Conservation (phyloP, 1,140 invertebrate species). For the Heliconius eleuchia region DNA sequence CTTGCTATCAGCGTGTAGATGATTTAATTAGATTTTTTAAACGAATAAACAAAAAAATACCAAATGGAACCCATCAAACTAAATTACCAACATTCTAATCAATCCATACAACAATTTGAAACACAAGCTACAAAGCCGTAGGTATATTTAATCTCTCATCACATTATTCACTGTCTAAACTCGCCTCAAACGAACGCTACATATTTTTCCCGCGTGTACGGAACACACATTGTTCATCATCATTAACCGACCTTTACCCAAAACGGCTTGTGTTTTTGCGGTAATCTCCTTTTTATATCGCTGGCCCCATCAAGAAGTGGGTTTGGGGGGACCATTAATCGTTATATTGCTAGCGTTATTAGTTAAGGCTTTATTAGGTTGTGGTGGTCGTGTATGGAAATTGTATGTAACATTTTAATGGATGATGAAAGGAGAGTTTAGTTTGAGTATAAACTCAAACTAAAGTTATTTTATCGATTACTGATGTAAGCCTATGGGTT, state of each 20-base stretch:
- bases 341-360: constrained; percentile 1
- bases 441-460: no score
- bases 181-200: constrained; percentile 27
- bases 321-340: not conserved
- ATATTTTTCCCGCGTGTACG: constrained; percentile 32
- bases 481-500: no score
- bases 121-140: not conserved
- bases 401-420: not conserved
- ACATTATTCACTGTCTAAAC: constrained; percentile 33
- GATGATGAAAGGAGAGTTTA: not conserved
- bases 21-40: no score
- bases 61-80: not conserved
- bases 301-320: constrained; percentile 10
- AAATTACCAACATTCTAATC: not conserved
- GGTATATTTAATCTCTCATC: constrained; percentile 19
- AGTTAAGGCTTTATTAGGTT: not conserved
- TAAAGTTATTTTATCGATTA: no score
- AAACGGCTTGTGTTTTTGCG: constrained; percentile 28
- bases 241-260: constrained; percentile 28
- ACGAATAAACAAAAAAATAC: no score
- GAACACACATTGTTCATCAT: constrained; percentile 33
- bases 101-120: not conserved
- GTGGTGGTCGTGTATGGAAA: not conserved
- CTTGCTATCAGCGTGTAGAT: no score
- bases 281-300: constrained; percentile 21